Percentiles rank a stretch among this genome's conserved stretches.
phyloP scores from a whole-genome alignment of 2,797 vertebrate genomes.

The Anabas testudineus region DNA sequence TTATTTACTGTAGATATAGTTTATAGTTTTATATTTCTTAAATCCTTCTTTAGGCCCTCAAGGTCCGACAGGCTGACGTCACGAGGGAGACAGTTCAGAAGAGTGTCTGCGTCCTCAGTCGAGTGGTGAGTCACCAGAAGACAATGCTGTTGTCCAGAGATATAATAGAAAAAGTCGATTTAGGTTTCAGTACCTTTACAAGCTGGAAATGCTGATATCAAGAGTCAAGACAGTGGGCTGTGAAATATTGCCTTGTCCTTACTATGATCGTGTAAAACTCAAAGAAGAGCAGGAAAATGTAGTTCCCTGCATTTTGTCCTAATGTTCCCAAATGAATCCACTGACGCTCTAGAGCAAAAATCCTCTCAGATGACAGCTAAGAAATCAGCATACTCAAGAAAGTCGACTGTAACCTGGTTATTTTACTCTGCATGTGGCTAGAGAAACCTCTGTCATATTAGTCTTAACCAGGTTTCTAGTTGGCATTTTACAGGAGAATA shows the following conservation, averaged over 20 bases:
- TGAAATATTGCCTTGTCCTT: not conserved
- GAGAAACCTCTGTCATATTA: too few relatives aligned
- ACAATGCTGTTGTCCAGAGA: not conserved
- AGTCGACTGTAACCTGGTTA: too few relatives aligned
- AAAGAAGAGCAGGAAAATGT: not conserved
- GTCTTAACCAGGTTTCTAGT: too few relatives aligned
- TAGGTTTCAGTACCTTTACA: not conserved
- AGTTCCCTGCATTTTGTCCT: not conserved
- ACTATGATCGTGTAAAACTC: not conserved
- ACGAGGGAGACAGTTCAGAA: constrained; percentile 99
- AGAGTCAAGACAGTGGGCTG: not conserved
- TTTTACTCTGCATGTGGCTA: too few relatives aligned
- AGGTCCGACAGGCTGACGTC: constrained; percentile 96
- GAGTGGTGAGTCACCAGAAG: constrained; percentile 89
- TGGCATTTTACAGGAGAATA: too few relatives aligned
- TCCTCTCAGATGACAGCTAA: too few relatives aligned
- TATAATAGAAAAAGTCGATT: not conserved
- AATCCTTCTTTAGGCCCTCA: constrained; percentile 85
- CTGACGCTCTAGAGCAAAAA: not conserved
- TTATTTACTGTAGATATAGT: too few relatives aligned
- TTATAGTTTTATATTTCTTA: too few relatives aligned
- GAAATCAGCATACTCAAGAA: too few relatives aligned
- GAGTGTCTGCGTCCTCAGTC: constrained; percentile 97
- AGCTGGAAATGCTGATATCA: not conserved
- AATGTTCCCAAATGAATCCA: not conserved